Conservation (phyloP, 2,797 vertebrate genomes). For the Chaetophractus vellerosus region DNA sequence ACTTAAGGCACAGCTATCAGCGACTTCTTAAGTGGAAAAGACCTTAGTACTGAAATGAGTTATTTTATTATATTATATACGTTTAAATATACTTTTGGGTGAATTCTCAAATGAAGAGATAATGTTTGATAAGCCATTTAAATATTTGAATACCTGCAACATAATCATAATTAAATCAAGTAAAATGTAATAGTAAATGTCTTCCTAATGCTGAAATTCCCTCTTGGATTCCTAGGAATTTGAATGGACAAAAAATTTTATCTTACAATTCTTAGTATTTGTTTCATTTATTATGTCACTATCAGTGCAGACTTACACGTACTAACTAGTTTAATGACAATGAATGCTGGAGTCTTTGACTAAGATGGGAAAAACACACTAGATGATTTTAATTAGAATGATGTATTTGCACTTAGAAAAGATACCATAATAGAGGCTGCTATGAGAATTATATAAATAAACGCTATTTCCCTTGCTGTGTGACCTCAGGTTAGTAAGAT, state of each 20-base stretch:
- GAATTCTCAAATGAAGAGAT: constrained; percentile 79
- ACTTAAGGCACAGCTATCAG: constrained; percentile 4
- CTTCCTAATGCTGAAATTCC: constrained; percentile 50
- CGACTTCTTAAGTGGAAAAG: constrained; percentile 30
- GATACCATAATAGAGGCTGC: background rate
- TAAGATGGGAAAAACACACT: background rate
- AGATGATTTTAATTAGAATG: constrained; percentile 71
- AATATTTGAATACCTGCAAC: constrained; percentile 73
- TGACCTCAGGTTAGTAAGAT: constrained; percentile 34
- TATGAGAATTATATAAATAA: constrained; percentile 52
- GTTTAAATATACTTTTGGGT: constrained; percentile 73
- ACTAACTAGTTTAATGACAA: constrained; percentile 77
- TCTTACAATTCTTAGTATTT: constrained; percentile 49
- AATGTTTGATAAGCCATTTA: constrained; percentile 76
- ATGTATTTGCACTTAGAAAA: constrained; percentile 37
- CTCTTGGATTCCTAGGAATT: constrained; percentile 68
- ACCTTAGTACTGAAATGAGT: constrained; percentile 68
- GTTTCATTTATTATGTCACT: constrained; percentile 70
- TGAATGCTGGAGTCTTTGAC: constrained; percentile 13
- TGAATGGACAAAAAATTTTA: constrained; percentile 68
- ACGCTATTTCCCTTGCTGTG: background rate
- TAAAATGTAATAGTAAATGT: constrained; percentile 69
- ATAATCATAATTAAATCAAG: constrained; percentile 75
- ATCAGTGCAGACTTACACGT: constrained; percentile 51
- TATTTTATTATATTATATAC: constrained; percentile 48